Base-by-base conservation (phyloP, 1,140 invertebrate genomes). In the Maniola jurtina region DNA sequence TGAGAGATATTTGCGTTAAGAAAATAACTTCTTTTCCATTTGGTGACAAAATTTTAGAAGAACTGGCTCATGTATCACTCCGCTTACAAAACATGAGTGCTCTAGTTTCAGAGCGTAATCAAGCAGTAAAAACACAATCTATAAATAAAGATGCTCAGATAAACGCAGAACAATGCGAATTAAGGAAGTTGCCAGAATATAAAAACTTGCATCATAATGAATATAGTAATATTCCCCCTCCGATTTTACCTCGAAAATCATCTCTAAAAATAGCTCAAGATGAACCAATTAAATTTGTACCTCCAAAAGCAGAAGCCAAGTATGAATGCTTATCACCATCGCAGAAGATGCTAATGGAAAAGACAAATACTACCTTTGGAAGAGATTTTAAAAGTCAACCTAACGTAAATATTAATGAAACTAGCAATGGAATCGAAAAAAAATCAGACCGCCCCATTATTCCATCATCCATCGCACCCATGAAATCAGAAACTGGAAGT, bases 311-410 rank as follows among this genome's bases (percentile, higher is more conserved):
- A 34, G 93, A 95, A 77, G 93, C 93, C 0, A 89, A 94, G 2
- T 83, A 95, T 36, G 89, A 95, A 0, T 95, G 94, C 78, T 84
- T 96, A 9, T 96, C 95, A 0, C 95, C 95, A 0, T 94, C 93
- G 0, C 95, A 96, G 75, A 93, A 93, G 73, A 88, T 92, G 55
- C 76, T 92, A 34, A 87, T 92, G 67, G 91, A 89, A 66, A 88
- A 81, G 72, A 91, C 86, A 15, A 89, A 90, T 56, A 84, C 90
- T 11, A 76, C 90, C n/a, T 58, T 67, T 52, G 45, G 25, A 48
- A 45, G 16, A 35, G 57, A 57, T 52, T 38, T 68, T 34, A 62
- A 38, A 15, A 16, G 6, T 58, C 54, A 62, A 60, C 10, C 36
- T 10, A 34, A 47, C 10, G 6, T 57, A 40, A 59, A 13, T 52